Evolutionary conservation across 2,797 vertebrate genomes (phyloP).

Genomic region (Lithobates sylvaticus): DNA sequence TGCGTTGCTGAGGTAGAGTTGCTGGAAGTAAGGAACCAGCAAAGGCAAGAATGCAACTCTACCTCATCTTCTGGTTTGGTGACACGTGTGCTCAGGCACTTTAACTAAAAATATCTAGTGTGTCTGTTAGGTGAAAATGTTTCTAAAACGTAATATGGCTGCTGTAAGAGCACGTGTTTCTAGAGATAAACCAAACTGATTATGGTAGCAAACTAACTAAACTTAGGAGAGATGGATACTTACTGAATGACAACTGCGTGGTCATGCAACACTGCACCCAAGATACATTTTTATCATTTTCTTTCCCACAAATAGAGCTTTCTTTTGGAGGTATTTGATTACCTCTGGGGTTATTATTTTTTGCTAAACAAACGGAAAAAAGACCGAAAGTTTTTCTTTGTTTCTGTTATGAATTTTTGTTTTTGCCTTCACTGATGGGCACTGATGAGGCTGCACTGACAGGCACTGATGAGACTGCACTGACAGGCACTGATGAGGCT

Average conservation of each 20-base stretch:
- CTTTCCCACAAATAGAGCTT: too few relatives aligned
- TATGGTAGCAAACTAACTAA: not conserved
- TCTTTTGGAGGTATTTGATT: too few relatives aligned
- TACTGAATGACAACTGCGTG: not conserved
- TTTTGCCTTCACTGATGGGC: too few relatives aligned
- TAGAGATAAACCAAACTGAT: not conserved
- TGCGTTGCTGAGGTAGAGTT: constrained; percentile 25
- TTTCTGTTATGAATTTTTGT: too few relatives aligned
- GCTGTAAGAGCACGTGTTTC: not conserved
- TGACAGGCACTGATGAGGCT: too few relatives aligned
- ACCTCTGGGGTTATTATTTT: too few relatives aligned
- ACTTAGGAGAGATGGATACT: not conserved
- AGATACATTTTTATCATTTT: too few relatives aligned
- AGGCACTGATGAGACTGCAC: too few relatives aligned
- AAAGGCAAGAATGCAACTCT: constrained; percentile 34
- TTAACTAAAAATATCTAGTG: constrained; percentile 32
- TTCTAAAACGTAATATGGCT: not conserved
- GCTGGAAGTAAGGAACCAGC: constrained; percentile 23
- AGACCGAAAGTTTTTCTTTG: too few relatives aligned
- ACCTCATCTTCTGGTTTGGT: constrained; percentile 3
- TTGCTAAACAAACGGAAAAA: too few relatives aligned
- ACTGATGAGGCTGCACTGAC: too few relatives aligned
- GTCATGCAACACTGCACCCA: too few relatives aligned
- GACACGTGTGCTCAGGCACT: not conserved
- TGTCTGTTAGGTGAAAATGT: constrained; percentile 10